These are phyloP conservation scores for Gymnothorax javanicus DNA, from an alignment of 2,797 vertebrate genomes.

Conservation along the genomic window DNA sequence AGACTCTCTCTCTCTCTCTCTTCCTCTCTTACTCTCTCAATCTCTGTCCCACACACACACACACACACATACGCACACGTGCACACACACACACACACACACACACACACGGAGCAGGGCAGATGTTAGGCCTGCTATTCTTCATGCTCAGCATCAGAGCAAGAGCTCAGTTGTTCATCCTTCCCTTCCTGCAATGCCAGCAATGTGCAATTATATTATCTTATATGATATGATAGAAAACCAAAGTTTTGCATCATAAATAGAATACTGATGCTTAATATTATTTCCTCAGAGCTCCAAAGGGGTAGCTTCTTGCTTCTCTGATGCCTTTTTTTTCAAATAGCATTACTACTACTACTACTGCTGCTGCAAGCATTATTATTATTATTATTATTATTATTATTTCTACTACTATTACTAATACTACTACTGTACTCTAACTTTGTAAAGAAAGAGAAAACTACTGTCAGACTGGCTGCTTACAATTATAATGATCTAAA, in stretches of 20 bases:
- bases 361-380: neutral
- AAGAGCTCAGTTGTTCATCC: neutral
- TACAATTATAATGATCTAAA: neutral
- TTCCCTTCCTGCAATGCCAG: neutral
- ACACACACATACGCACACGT: neutral
- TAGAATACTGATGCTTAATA: neutral
- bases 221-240: neutral
- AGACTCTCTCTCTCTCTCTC: conserved; percentile 7
- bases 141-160: neutral
- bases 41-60: neutral
- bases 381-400: neutral
- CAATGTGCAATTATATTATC: neutral
- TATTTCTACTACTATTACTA: neutral
- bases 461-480: neutral
- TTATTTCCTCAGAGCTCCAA: neutral
- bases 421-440: neutral
- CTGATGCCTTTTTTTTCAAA: neutral
- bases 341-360: too few species aligned
- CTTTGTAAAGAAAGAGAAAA: neutral
- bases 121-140: conserved; percentile 28
- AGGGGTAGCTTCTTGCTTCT: neutral
- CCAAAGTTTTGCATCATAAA: neutral
- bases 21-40: neutral
- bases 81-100: conserved; percentile 20
- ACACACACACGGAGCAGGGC: conserved; percentile 26